Percentiles rank a stretch among this genome's conserved stretches.
phyloP scores from a whole-genome alignment of 2,797 vertebrate species.

The Pteropus rufus region DNA sequence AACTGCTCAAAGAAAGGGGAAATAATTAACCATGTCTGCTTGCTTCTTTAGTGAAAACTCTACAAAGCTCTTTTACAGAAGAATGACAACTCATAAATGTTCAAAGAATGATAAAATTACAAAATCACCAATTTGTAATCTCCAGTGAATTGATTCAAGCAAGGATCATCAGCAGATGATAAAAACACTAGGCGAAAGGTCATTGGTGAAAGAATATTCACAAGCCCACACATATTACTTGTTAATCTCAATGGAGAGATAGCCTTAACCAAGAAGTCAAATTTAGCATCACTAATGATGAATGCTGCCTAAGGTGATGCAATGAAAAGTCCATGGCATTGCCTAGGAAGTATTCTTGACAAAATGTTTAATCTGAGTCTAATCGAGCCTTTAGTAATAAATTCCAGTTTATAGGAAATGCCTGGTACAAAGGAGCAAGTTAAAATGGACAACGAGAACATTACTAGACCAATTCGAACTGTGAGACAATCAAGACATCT shows the following conservation, averaged over 20 bases:
- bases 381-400: neutral
- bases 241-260: neutral
- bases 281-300: neutral
- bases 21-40: neutral
- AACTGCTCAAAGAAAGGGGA: neutral
- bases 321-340: neutral
- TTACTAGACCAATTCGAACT: neutral
- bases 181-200: neutral
- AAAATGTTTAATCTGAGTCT: neutral
- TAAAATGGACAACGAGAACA: neutral
- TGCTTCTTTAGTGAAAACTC: neutral
- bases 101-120: neutral
- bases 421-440: neutral
- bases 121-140: neutral
- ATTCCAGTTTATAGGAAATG: neutral
- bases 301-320: neutral
- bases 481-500: neutral
- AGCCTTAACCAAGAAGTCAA: neutral
- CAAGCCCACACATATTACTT: neutral
- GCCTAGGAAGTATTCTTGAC: neutral
- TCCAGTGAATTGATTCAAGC: neutral
- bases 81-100: neutral
- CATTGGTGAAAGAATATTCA: neutral
- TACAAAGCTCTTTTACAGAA: neutral
- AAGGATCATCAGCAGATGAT: neutral